These are phyloP conservation scores for Capreolus pygargus DNA, from an alignment of 2,113 vertebrate species.

Conservation along the genomic window DNA sequence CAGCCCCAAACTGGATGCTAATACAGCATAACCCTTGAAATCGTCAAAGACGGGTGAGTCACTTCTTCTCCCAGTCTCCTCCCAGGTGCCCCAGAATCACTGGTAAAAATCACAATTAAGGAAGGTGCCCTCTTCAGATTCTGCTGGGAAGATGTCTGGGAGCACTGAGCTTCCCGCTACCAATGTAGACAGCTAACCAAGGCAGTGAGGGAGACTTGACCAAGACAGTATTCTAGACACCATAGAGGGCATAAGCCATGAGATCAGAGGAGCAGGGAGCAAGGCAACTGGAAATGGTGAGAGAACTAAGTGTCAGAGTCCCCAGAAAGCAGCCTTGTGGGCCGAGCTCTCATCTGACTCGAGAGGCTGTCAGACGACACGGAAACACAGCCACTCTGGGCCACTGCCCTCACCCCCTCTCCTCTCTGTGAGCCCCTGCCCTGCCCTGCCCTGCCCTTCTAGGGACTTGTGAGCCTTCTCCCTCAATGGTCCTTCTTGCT, in stretches of 20 bases:
- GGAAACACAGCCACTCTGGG: background rate
- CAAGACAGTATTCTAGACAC: background rate
- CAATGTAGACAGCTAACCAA: background rate
- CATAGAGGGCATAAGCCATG: rapidly evolving
- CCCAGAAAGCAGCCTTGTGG: background rate
- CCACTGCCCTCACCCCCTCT: constrained; percentile 38
- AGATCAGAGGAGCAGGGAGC: background rate
- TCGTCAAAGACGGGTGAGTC: background rate
- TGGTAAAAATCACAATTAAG: background rate
- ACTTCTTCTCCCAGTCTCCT: background rate
- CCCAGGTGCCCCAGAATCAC: background rate
- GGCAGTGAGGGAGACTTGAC: background rate
- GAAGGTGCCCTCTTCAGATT: background rate
- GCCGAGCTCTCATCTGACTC: background rate
- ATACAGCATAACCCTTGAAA: background rate
- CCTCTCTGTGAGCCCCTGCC: constrained; percentile 26
- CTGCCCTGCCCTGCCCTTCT: constrained; percentile 2
- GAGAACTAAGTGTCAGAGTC: background rate
- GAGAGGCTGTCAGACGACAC: background rate
- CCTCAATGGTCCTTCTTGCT: constrained; percentile 37
- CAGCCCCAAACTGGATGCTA: background rate
- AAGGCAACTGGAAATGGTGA: background rate
- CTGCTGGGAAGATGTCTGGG: background rate
- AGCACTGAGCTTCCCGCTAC: background rate
- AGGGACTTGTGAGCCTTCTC: constrained; percentile 48